A percentile compares a stretch with the other conserved stretches of the same genome.
phyloP scores from a whole-genome alignment of 1,140 invertebrate genomes.

The Macrosteles quadrilineatus region DNA sequence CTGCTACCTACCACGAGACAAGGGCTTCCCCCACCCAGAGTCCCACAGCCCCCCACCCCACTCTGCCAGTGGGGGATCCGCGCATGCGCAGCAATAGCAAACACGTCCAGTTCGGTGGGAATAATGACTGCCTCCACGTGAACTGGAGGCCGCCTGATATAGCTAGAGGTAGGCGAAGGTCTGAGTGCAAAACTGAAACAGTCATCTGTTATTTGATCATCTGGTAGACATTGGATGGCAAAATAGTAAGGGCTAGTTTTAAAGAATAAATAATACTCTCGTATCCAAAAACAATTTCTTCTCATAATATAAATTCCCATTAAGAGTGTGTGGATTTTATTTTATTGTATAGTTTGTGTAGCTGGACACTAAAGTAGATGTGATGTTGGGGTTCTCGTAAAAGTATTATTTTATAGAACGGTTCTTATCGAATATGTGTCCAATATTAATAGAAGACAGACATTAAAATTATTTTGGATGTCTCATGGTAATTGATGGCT shows the following conservation, averaged over 20 bases:
- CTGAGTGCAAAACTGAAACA: not conserved
- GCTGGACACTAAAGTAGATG: no score
- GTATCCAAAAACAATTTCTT: not conserved
- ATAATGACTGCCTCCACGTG: conserved; percentile 28
- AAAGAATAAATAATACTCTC: not conserved
- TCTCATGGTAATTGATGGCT: no score
- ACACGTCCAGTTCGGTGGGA: conserved; percentile 41
- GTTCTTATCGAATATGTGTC: no score
- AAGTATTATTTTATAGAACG: no score
- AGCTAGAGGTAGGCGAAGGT: not conserved
- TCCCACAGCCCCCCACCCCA: conserved; percentile 32
- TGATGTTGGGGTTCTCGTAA: no score
- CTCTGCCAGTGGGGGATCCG: conserved; percentile 7
- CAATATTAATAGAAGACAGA: no score
- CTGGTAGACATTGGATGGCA: not conserved
- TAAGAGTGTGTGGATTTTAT: not conserved
- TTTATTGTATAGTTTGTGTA: not conserved
- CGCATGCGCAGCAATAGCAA: conserved; percentile 32
- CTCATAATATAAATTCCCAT: not conserved
- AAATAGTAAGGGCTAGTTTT: not conserved
- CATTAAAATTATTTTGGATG: no score
- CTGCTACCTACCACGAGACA: conserved; percentile 41
- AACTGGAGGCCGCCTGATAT: conserved; percentile 32
- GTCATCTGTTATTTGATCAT: not conserved
- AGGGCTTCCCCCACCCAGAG: conserved; percentile 38